Evolutionary conservation across 2,113 vertebrate genomes (phyloP).

Genomic region (Lucifuga dentata): DNA sequence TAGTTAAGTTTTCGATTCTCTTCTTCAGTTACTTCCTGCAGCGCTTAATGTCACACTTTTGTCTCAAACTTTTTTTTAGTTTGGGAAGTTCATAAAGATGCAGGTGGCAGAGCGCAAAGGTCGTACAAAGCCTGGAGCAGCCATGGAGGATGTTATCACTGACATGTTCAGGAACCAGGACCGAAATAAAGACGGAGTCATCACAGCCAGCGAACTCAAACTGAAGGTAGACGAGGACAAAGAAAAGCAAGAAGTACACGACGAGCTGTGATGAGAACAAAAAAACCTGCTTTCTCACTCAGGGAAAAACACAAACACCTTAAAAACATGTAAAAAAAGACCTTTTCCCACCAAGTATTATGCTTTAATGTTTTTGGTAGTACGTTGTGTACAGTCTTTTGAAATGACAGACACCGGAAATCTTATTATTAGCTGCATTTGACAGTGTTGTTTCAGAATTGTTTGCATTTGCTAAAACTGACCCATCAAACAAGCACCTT

Average conservation of each 20-base stretch:
- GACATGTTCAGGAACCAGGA: slow-evolving; percentile 99
- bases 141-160: slow-evolving; percentile 83
- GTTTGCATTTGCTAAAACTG: slow-evolving; percentile 6
- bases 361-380: slow-evolving; percentile 44
- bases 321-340: slow-evolving; percentile 32
- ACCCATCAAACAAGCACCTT: slow-evolving; percentile 68
- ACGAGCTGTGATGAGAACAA: slow-evolving; percentile 87
- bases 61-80: slow-evolving; percentile 77
- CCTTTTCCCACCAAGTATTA: slow-evolving; percentile 19
- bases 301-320: slow-evolving; percentile 60
- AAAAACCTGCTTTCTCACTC: slow-evolving; percentile 53
- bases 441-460: slow-evolving; percentile 44
- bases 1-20: too few relatives aligned
- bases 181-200: slow-evolving; percentile 90
- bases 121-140: slow-evolving; percentile 88
- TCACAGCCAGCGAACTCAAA: slow-evolving; percentile 90
- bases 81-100: slow-evolving; percentile 90
- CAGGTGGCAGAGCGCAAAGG: slow-evolving; percentile 91
- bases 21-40: too few relatives aligned
- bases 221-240: slow-evolving; percentile 92
- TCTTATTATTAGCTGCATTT: slow-evolving; percentile 42
- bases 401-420: slow-evolving; percentile 19
- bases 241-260: slow-evolving; percentile 82
- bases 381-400: slow-evolving; percentile 15
- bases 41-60: background rate